These are phyloP conservation scores for Petrosia ficiformis DNA, from an alignment of 37 sponge, comb jelly and placozoan genomes.

Conservation along the genomic window DNA sequence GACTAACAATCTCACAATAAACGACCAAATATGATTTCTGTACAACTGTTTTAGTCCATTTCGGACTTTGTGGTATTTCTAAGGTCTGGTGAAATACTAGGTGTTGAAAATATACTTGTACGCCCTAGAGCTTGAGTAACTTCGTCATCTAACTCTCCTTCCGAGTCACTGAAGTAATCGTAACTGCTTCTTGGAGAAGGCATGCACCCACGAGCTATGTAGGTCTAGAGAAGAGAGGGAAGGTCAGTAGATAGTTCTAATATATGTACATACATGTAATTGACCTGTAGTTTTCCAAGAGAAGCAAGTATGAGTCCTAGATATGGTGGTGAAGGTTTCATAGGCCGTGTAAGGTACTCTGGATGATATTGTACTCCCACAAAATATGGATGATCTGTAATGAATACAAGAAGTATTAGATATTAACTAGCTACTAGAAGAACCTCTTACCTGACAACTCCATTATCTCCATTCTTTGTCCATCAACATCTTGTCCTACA, in stretches of 20 bases:
- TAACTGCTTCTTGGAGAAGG: slow-evolving; percentile 61
- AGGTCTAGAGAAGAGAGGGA: slow-evolving; percentile 2
- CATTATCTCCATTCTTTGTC: slow-evolving; percentile 89
- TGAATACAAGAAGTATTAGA: neutral
- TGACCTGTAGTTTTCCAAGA: slow-evolving; percentile 44
- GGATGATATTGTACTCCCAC: slow-evolving; percentile 94
- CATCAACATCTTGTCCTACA: slow-evolving; percentile 81
- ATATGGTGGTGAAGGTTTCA: slow-evolving; percentile 91
- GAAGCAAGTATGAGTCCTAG: slow-evolving; percentile 91
- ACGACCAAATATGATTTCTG: no score
- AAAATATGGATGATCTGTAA: slow-evolving; percentile 81
- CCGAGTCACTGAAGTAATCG: slow-evolving; percentile 24
- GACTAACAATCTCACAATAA: no score
- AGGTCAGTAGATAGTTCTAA: neutral
- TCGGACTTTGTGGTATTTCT: no score
- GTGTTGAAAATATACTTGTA: no score
- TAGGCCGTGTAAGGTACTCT: slow-evolving; percentile 91
- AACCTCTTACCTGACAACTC: slow-evolving; percentile 68
- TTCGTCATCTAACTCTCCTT: slow-evolving; percentile 29
- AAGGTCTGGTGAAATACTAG: no score
- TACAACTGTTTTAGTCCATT: no score
- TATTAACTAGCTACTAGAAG: neutral
- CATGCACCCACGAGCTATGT: slow-evolving; percentile 46
- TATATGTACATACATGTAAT: no score
- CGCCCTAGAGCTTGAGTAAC: slow-evolving; percentile 27